Evolutionary conservation across 2,113 vertebrate species (phyloP).

Genomic region (Eira barbara): DNA sequence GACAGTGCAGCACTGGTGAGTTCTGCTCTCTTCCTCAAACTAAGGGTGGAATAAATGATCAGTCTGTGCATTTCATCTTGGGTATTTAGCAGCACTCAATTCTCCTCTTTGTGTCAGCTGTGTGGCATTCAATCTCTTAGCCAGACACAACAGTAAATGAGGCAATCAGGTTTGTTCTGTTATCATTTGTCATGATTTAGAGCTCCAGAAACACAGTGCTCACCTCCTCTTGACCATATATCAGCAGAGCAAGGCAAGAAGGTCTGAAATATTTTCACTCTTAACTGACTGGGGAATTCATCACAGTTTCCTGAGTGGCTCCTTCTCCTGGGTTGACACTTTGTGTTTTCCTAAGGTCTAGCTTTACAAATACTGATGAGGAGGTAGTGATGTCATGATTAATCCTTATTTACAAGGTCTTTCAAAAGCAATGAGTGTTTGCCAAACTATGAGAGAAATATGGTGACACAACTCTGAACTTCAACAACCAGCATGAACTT

Average conservation of each 20-base stretch:
- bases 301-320: background rate
- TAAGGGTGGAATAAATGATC: background rate
- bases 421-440: background rate
- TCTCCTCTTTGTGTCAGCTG: background rate
- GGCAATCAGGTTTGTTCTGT: background rate
- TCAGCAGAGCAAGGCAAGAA: background rate
- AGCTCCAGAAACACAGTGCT: background rate
- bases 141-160: background rate
- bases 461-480: background rate
- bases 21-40: background rate
- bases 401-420: background rate
- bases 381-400: too few relatives aligned
- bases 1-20: background rate
- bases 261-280: background rate
- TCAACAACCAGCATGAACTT: background rate
- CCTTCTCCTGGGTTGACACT: background rate
- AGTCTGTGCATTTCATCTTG: fast-evolving
- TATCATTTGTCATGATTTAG: background rate
- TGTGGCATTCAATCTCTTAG: background rate
- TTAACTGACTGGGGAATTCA: background rate
- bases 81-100: background rate
- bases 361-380: background rate
- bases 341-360: background rate
- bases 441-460: background rate
- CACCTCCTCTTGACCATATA: background rate